phyloP scores from a whole-genome alignment of 2,888 invertebrate species.

The Clunio marinus region DNA sequence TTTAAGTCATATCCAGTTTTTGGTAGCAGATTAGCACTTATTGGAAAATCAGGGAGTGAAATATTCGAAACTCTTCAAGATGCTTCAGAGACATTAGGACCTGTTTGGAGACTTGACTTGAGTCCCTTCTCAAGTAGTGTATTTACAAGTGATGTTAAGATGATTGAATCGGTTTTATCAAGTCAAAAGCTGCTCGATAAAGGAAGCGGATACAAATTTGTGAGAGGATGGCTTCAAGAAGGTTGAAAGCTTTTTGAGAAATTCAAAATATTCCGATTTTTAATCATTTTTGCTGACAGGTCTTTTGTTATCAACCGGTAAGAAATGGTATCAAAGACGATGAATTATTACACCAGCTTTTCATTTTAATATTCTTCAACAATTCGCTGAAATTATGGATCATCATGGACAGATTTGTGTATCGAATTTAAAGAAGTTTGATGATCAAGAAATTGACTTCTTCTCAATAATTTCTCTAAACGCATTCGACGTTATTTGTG shows the following conservation, averaged over 20 bases:
- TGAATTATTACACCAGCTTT: background rate
- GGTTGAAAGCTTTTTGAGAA: no score
- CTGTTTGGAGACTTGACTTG: no score
- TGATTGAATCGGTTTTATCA: background rate
- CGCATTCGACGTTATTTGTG: background rate
- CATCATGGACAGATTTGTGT: background rate
- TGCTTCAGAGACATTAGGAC: no score
- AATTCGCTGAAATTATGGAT: background rate
- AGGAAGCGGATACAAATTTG: constrained; percentile 5
- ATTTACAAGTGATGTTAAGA: no score
- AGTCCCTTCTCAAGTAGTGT: no score
- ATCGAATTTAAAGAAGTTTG: background rate
- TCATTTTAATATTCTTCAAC: background rate
- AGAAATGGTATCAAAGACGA: background rate
- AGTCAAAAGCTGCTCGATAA: background rate
- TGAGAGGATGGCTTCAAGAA: background rate
- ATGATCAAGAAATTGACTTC: background rate
- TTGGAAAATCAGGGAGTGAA: no score
- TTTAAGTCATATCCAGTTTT: no score
- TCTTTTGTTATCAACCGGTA: background rate
- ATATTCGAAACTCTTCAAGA: no score
- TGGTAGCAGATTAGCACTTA: no score
- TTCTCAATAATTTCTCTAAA: background rate
- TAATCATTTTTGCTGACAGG: no score
- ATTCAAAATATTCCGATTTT: no score